phyloP scores from a whole-genome alignment of 2,797 vertebrate genomes.

The Premnoplex brunnescens region DNA sequence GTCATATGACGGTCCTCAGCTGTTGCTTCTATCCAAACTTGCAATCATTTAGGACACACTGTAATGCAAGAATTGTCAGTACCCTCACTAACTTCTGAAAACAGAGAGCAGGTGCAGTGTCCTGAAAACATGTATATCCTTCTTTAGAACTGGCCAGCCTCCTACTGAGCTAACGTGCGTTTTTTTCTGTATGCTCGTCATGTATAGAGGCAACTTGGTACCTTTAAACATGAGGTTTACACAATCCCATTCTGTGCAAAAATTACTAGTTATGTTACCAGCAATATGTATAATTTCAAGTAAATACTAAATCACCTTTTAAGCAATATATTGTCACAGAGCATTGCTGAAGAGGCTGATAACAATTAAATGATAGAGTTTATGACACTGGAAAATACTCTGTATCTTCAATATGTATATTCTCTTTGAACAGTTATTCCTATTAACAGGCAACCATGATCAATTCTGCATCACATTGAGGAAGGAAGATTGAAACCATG shows the following conservation, averaged over 20 bases:
- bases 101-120: background rate
- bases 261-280: background rate
- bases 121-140: background rate
- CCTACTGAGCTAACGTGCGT: background rate
- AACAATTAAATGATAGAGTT: background rate
- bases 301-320: background rate
- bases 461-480: background rate
- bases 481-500: background rate
- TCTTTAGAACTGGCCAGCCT: background rate
- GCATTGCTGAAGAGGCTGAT: background rate
- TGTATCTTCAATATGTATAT: background rate
- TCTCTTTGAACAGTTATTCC: background rate
- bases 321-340: background rate
- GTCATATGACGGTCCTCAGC: background rate
- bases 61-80: background rate
- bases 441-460: background rate
- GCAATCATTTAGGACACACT: background rate
- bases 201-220: background rate
- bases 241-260: background rate
- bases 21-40: background rate
- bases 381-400: background rate
- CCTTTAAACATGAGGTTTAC: background rate
- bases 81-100: background rate
- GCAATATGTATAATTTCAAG: background rate
- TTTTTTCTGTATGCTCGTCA: accelerated